Evolutionary conservation across 2,797 vertebrate species (phyloP), one percentile per base, ranked within the genome.

Genomic region (Iguana delicatissima): DNA sequence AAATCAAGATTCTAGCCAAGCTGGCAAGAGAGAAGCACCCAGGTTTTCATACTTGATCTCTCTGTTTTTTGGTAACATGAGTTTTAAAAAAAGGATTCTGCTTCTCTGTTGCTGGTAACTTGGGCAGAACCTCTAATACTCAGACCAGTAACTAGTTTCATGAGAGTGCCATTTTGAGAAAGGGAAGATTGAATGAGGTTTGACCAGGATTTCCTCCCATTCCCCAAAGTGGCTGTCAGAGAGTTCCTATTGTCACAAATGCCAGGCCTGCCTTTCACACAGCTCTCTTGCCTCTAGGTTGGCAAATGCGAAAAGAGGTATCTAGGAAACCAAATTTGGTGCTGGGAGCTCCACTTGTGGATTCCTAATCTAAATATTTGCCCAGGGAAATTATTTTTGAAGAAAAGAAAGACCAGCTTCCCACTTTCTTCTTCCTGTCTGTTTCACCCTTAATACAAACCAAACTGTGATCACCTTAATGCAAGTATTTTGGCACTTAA

Each of bases 81-180:
- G 24, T 22, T 32, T 76, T 50, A 59, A 46, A 80, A 86, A n/a
- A 87, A 67, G 87, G 76, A 32, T 92, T 91, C 74, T 84, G 20
- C 72, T 89, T 77, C 82, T 91, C 84, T 91, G 79, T 91, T 73
- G 9, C 64, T 52, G 90, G 91, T 74, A 85, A 64, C 87, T 92
- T 92, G 90, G 84, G 0, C 2, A 93, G 87, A 88, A 86, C 89
- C 88, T 91, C 91, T 91, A 90, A 94, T 93, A 90, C 90, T 86
- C 91, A 84, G 3, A 81, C 1, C 6, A 86, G 57, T 0, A 85
- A 42, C 50, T 83, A 88, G 92, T 90, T 87, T 90, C 85, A 69
- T 79, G 26, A 89, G 83, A 89, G 52, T 69, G 0, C 82, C 0
- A 8, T 38, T 86, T 62, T 59, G 57, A 57, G 82, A 29, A 32